These are phyloP conservation scores for Stenodema calcarata DNA, from an alignment of 2,888 invertebrate species.

Conservation along the genomic window DNA sequence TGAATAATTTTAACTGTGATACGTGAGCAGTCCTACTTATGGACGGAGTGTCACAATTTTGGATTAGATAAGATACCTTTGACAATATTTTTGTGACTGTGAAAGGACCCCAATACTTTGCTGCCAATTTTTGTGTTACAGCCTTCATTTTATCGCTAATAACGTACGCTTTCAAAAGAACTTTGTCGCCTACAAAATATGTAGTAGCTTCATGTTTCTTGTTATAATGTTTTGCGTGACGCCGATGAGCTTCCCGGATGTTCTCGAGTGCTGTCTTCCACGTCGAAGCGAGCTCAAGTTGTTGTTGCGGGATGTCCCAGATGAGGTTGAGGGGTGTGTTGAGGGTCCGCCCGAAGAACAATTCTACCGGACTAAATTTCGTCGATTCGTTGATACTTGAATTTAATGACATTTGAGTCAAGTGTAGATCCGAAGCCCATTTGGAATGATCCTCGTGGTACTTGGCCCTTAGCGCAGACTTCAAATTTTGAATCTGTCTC, in stretches of 20 bases:
- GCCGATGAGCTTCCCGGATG: background rate
- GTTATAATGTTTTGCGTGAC: background rate
- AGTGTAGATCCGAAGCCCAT: background rate
- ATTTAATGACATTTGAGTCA: background rate
- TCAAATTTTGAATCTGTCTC: background rate
- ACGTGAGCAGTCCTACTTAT: no score
- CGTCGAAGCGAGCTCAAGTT: background rate
- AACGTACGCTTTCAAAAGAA: no score
- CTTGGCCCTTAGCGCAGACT: background rate
- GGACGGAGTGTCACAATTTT: no score
- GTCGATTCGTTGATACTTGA: background rate
- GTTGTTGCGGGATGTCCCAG: background rate
- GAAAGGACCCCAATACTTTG: no score
- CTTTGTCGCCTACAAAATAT: background rate
- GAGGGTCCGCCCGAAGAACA: no score
- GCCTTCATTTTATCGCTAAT: background rate
- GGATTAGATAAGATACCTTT: background rate
- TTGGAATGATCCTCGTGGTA: slow-evolving; percentile 8
- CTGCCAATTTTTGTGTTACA: background rate
- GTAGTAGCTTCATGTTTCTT: background rate
- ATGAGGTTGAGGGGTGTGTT: background rate
- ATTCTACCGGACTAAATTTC: background rate
- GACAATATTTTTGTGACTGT: background rate
- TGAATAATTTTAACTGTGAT: no score
- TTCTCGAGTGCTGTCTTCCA: background rate